phyloP scores from a whole-genome alignment of 2,888 invertebrate species.

The Hypsopygia costalis region DNA sequence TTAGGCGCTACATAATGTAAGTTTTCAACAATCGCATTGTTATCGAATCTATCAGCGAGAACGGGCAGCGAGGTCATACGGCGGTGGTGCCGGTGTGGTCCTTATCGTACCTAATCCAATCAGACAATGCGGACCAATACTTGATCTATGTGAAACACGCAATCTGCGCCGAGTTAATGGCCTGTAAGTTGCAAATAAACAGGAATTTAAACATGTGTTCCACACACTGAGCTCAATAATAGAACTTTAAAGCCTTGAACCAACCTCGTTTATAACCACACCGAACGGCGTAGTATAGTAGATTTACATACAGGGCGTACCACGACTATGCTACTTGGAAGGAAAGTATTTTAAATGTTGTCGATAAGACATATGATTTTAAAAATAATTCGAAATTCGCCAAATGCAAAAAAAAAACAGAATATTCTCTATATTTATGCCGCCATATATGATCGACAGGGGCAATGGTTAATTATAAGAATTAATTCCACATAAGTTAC shows the following conservation, averaged over 20 bases:
- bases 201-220: slow-evolving; percentile 2
- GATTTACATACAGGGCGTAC: too few relatives aligned
- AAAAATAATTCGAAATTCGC: too few relatives aligned
- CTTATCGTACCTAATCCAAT: slow-evolving; percentile 16
- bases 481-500: too few relatives aligned
- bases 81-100: neutral
- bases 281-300: too few relatives aligned
- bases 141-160: slow-evolving; percentile 35
- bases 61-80: slow-evolving; percentile 21
- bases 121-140: slow-evolving; percentile 29
- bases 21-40: slow-evolving; percentile 62
- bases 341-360: too few relatives aligned
- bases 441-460: too few relatives aligned
- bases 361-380: too few relatives aligned
- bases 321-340: too few relatives aligned
- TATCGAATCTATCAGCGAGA: slow-evolving; percentile 43
- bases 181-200: slow-evolving; percentile 2
- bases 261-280: too few relatives aligned
- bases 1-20: slow-evolving; percentile 36
- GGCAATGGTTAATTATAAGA: too few relatives aligned
- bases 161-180: slow-evolving; percentile 16
- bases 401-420: too few relatives aligned
- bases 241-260: neutral
- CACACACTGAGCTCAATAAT: slow-evolving; percentile 6
- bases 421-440: too few relatives aligned